Evolutionary conservation across 2,113 vertebrate genomes (phyloP), one percentile per base, ranked within the genome.

Genomic region (Vombatus ursinus): DNA sequence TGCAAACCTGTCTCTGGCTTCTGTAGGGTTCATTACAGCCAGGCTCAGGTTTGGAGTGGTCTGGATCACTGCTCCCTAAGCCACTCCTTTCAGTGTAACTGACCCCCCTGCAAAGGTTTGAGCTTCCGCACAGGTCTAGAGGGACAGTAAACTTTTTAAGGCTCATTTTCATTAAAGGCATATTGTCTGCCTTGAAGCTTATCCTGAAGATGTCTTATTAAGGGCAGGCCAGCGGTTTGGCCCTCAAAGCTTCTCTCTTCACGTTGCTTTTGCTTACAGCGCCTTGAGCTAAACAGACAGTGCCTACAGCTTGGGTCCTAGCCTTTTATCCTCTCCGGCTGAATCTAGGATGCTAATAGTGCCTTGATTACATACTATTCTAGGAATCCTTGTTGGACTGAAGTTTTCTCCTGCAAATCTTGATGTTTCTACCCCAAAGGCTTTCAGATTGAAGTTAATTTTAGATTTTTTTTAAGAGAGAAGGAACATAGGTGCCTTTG

Each of bases 401-500:
- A 53, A 16, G 50, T 50, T 47, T 89, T 90, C 24, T 50, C 52
- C 53, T 90, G 68, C 49, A 94, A 50, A n/a, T 90, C 50, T 52
- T 90, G 53, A n/a, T 24, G 51, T 89, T 50, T 24, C 47, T n/a
- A 37, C 22, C 25, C 31, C 31, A 52, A 93, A 61, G 48, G 4
- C 22, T 51, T 89, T 89, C 52, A 90, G 31, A 16, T 90, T 94
- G 44, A 24, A 54, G 77, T 92, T 49, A 94, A 92, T 92, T 77
- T 68, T 22, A 44, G 2, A 44, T 7, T 50, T 24, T 49, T 90
- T n/a, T 51, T 47, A 31, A 90, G 52, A 77, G 51, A 77, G n/a
- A n/a, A n/a, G n/a, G 61, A 37, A 37, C 37, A 16, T 68, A 94
- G 68, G 26, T 92, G 52, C 50, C 48, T 94, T 94, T 93, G 53